Evolutionary conservation across 1,140 invertebrate genomes (phyloP), one percentile per base, ranked within the genome.

Genomic region (Globodera ellingtonae): DNA sequence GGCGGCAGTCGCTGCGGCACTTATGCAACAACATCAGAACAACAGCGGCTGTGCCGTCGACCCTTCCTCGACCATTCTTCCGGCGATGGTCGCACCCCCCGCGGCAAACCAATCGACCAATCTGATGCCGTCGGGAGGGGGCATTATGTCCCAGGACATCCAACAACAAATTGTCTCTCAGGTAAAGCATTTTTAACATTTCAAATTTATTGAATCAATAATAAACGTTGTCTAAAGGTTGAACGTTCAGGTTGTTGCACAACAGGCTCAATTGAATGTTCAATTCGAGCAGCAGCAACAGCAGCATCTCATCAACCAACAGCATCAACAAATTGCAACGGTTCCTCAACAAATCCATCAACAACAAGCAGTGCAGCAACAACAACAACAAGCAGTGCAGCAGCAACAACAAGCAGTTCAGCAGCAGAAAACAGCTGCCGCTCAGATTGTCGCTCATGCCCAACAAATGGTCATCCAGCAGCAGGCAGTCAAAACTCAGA

Each of bases 231-330:
- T 35, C 35, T 35, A 35, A 35, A 35, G 1, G 35, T 35, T 35
- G 35, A 35, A 35, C 35, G 35, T 7, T 52, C 15, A 62, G 46
- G 67, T 35, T 6, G 79, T 77, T 46, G 79, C 44, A 67, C 56
- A 81, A 62, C 52, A 70, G 3, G 78, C 83, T 13, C 76, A 84
- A 47, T 70, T 70, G 24, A 83, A 66, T 6, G 83, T 75, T 7
- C 48, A 87, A 18, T 21, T 86, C 18, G 86, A 44, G 44, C 59
- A 84, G 46, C 80, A 78, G n/a, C 76, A 85, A 1, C 82, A 84
- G 10, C 35, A 62, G 18, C 50, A 66, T 18, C 24, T 71, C 50
- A 21, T 56, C 62, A 44, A 86, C 15, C 86, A 87, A 56, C 66
- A 84, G 74, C 74, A 76, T n/a, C 74, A 76, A 66, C 74, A 76